Percentiles rank a stretch among this genome's conserved stretches.
phyloP scores from a whole-genome alignment of 2,888 invertebrate species.

The Aleiodes alternator region DNA sequence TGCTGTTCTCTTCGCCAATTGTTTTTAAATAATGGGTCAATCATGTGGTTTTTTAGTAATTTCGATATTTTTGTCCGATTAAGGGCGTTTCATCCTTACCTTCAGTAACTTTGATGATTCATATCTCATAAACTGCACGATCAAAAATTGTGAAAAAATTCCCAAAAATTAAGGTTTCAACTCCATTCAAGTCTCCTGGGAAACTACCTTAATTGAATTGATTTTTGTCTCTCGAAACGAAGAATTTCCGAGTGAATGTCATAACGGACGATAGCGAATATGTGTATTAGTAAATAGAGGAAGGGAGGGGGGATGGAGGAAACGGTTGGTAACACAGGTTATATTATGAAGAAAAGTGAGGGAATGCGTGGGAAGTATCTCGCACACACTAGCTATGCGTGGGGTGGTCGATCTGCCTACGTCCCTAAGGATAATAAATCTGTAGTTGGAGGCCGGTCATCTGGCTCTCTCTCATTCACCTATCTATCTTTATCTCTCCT shows the following conservation, averaged over 20 bases:
- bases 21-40: no score
- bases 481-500: conserved; percentile 38
- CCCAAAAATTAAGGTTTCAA: no score
- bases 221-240: not conserved
- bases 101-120: no score
- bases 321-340: not conserved
- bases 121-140: no score
- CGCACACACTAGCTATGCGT: conserved; percentile 68
- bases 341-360: conserved; percentile 25
- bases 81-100: no score
- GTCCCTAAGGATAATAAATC: conserved; percentile 68
- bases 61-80: no score
- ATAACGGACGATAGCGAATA: conserved; percentile 16
- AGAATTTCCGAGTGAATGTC: not conserved
- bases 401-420: conserved; percentile 69
- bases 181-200: no score
- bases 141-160: no score
- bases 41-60: no score
- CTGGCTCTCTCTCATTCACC: conserved; percentile 49
- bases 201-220: not conserved
- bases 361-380: conserved; percentile 63
- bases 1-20: no score
- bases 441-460: conserved; percentile 59
- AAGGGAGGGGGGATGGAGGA: no score
- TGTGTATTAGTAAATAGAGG: conserved; percentile 13